phyloP scores from a whole-genome alignment of 2,888 invertebrate species.

The Drosophila borborema region DNA sequence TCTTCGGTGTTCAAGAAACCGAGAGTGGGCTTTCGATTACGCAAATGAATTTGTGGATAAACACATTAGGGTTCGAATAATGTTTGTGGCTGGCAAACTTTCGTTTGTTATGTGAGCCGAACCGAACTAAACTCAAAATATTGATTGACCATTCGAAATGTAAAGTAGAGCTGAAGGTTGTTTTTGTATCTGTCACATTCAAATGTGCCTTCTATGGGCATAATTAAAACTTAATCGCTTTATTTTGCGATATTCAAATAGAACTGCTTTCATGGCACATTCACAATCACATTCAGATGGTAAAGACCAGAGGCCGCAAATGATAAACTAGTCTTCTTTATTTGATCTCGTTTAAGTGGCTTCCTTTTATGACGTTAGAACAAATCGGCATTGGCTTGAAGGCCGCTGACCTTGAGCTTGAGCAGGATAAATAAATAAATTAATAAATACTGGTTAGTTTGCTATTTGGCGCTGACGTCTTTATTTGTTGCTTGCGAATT shows the following conservation, averaged over 20 bases:
- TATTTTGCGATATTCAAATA: conserved; percentile 37
- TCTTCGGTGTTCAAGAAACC: conserved; percentile 46
- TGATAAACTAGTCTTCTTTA: conserved; percentile 50
- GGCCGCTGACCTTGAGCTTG: conserved; percentile 42
- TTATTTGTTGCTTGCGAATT: not conserved
- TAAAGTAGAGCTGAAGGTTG: conserved; percentile 30
- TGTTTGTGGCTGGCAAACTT: conserved; percentile 67
- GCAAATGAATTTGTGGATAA: conserved; percentile 63
- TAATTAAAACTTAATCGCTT: conserved; percentile 45
- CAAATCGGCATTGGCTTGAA: not conserved
- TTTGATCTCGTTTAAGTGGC: conserved; percentile 50
- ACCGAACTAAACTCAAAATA: conserved; percentile 45
- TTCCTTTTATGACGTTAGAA: conserved; percentile 52
- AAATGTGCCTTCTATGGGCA: conserved; percentile 15
- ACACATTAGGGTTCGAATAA: conserved; percentile 63
- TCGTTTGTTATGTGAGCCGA: conserved; percentile 30
- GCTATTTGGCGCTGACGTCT: conserved; percentile 29
- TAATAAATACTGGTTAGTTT: conserved; percentile 1
- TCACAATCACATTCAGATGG: conserved; percentile 31
- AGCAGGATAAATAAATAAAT: conserved; percentile 33
- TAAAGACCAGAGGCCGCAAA: conserved; percentile 32
- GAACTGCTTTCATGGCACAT: conserved; percentile 56
- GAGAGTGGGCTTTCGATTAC: conserved; percentile 69
- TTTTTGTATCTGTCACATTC: conserved; percentile 10
- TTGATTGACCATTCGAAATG: conserved; percentile 35